Evolutionary conservation across 2,888 invertebrate genomes (phyloP), one percentile per base, ranked within the genome.

Genomic region (Anagyrus pseudococci): DNA sequence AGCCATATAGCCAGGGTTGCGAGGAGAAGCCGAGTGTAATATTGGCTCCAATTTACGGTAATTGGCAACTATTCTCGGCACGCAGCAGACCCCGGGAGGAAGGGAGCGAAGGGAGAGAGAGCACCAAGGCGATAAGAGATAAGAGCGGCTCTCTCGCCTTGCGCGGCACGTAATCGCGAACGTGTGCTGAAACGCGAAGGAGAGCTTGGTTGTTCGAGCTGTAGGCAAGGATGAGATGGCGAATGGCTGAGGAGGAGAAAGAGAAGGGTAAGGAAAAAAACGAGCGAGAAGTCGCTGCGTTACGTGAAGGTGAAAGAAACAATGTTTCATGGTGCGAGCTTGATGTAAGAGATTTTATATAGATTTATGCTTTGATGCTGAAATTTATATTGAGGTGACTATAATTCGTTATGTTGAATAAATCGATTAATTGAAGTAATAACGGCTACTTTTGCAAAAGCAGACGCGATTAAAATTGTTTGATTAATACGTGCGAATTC

Each of bases 1-100:
- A 52, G 23, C 22, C 33, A 8, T 13, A 33, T 1, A 6, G 13
- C 33, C 33, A 8, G 33, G 13, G 33, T 6, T 33, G 43, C 43
- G 43, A 43, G n/a, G n/a, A 10, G 10, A 48, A 19, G 43, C 55
- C 55, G 53, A 58, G 48, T 58, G 54, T 48, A 69, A 60, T 60
- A 64, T 60, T 61, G 58, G 66, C 54, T 55, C 56, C 56, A 66
- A 66, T 70, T 72, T 72, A 72, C 71, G 74, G 75, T 77, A 77
- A 77, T 77, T 75, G 73, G 72, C 74, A 72, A 75, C 75, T 75
- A 76, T 77, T 77, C 76, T 71, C 67, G 67, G 73, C 75, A 73
- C 72, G 73, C 72, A 71, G 68, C 69, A 68, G 72, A 71, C 44
- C 44, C 41, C 26, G 17, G 70, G 68, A 67, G 69, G 60, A 67